phyloP scores from a whole-genome alignment of 37 sponge, comb jelly and placozoan genomes.

The Bolinopsis microptera region DNA sequence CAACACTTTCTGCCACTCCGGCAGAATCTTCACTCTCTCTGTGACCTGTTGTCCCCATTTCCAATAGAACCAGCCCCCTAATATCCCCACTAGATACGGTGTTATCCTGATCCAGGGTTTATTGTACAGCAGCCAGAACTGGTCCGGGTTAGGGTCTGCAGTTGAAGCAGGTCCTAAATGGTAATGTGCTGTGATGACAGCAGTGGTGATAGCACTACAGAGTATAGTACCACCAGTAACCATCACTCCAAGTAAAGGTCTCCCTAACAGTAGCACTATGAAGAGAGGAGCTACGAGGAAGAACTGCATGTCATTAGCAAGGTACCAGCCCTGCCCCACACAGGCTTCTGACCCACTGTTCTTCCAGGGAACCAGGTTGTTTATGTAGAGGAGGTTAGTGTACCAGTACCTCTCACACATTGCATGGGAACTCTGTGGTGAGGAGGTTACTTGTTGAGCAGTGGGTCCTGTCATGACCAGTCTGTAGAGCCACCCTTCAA shows the following conservation, averaged over 20 bases:
- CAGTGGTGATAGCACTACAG: background rate
- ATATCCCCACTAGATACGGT: background rate
- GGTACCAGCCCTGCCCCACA: slow-evolving; percentile 25
- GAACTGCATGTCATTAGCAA: slow-evolving; percentile 55
- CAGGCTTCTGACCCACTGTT: background rate
- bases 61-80: slow-evolving; percentile 12
- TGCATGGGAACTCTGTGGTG: background rate
- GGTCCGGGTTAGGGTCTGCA: background rate
- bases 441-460: no score
- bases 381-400: slow-evolving; percentile 36
- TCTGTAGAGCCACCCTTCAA: background rate
- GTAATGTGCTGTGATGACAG: background rate
- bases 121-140: background rate
- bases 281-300: slow-evolving; percentile 24
- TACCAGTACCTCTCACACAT: background rate
- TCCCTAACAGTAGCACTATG: background rate
- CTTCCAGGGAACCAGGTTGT: background rate
- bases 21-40: background rate
- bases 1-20: background rate
- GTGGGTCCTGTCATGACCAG: background rate
- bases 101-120: background rate
- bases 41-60: background rate
- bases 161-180: background rate
- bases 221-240: background rate
- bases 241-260: background rate